Evolutionary conservation across 2,888 invertebrate species (phyloP).

Genomic region (Serripes groenlandicus): DNA sequence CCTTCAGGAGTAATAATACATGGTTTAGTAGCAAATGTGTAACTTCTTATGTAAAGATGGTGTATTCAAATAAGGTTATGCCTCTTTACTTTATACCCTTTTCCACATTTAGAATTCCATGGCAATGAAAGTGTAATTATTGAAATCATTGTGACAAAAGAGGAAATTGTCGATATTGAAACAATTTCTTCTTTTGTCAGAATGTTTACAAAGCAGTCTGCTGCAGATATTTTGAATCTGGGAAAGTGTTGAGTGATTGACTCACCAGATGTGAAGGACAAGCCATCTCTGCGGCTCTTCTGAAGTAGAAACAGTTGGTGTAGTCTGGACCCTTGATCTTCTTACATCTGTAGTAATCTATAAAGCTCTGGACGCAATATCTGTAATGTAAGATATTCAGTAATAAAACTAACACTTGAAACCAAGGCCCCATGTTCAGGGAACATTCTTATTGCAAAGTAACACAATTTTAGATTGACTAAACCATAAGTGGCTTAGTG

Average conservation of each 20-base stretch:
- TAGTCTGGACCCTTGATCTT: conserved; percentile 95
- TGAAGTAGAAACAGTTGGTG: conserved; percentile 96
- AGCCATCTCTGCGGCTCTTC: conserved; percentile 81
- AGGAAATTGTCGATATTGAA: background rate
- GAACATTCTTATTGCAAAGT: background rate
- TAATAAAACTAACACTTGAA: background rate
- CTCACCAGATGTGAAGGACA: background rate
- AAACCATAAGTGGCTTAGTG: background rate
- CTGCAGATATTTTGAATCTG: background rate
- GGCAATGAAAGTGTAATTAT: no score
- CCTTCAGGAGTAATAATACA: no score
- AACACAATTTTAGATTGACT: no score
- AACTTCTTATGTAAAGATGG: no score
- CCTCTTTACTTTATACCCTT: no score
- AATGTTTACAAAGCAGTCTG: background rate
- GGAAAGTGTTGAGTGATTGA: background rate
- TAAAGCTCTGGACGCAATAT: conserved; percentile 96
- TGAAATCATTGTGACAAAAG: background rate
- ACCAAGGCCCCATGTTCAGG: background rate
- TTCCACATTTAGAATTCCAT: no score
- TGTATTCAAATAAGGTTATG: no score
- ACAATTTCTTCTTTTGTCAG: background rate
- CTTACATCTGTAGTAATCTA: conserved; percentile 97
- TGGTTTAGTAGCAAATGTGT: no score
- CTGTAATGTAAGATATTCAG: no score